phyloP scores from a whole-genome alignment of 2,797 vertebrate species.

The Cuniculus paca region DNA sequence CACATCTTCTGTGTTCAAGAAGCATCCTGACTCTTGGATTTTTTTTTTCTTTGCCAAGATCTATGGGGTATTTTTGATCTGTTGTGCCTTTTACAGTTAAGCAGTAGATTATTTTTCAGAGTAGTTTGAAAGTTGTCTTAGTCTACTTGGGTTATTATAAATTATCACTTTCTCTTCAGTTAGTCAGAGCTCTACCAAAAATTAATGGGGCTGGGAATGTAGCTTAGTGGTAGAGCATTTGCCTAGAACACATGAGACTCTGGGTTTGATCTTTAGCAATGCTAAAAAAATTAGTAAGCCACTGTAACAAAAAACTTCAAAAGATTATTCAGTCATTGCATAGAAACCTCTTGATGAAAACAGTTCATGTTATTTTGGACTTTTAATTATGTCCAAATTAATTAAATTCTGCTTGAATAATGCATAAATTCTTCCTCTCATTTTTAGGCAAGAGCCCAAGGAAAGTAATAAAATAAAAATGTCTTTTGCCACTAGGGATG shows the following conservation, averaged over 20 bases:
- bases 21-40: not conserved
- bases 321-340: conserved; percentile 54
- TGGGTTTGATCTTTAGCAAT: not conserved
- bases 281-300: conserved; percentile 1
- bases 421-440: conserved; percentile 31
- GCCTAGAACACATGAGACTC: not conserved
- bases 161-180: not conserved
- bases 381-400: conserved; percentile 75
- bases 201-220: not conserved
- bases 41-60: not conserved
- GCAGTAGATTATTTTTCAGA: conserved; percentile 15
- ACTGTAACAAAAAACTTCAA: conserved; percentile 60
- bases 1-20: not conserved
- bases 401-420: conserved; percentile 75
- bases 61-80: not conserved
- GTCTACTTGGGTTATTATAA: not conserved
- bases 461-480: conserved; percentile 64
- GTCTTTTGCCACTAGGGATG: conserved; percentile 26
- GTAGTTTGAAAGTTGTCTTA: not conserved
- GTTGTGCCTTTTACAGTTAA: not conserved
- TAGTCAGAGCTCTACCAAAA: conserved; percentile 22
- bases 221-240: not conserved
- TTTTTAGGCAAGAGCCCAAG: conserved; percentile 54
- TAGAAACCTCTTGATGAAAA: conserved; percentile 69
- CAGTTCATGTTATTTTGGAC: conserved; percentile 67